A percentile compares a stretch with the other conserved stretches of the same genome.
phyloP scores from a whole-genome alignment of 2,888 invertebrate genomes.

The Maniola hyperantus region DNA sequence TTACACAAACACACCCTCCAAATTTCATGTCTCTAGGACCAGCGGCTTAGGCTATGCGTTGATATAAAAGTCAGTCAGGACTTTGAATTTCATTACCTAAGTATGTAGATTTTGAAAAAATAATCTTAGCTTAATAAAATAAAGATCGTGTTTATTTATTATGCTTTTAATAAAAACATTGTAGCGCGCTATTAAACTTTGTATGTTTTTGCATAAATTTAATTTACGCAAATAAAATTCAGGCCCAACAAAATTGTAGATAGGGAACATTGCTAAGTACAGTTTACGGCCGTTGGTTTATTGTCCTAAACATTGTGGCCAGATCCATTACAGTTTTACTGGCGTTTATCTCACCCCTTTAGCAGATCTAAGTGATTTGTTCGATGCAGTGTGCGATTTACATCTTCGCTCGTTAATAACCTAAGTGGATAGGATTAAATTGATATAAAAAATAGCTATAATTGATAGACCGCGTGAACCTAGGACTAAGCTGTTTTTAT shows the following conservation, averaged over 20 bases:
- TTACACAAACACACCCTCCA: too few relatives aligned
- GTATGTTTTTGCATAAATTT: neutral
- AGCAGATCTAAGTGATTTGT: conserved; percentile 31
- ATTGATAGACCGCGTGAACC: too few relatives aligned
- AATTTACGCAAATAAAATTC: conserved; percentile 15
- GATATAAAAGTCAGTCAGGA: too few relatives aligned
- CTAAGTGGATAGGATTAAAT: neutral
- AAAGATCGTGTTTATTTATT: too few relatives aligned
- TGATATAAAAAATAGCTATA: too few relatives aligned
- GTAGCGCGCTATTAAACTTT: conserved; percentile 2
- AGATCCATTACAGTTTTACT: conserved; percentile 40
- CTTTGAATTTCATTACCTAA: too few relatives aligned
- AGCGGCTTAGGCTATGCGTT: too few relatives aligned
- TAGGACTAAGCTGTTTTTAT: too few relatives aligned
- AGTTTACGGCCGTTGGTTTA: conserved; percentile 33
- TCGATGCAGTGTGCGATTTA: conserved; percentile 6
- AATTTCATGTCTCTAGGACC: too few relatives aligned
- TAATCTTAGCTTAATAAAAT: too few relatives aligned
- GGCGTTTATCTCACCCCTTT: conserved; percentile 37
- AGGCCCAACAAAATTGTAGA: neutral
- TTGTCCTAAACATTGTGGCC: conserved; percentile 35
- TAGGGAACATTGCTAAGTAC: conserved; percentile 27
- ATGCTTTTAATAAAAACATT: neutral
- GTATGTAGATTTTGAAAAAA: too few relatives aligned
- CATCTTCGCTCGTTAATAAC: conserved; percentile 11